Conservation (phyloP, 2,797 vertebrate genomes). For the Pyrocephalus nanus region DNA sequence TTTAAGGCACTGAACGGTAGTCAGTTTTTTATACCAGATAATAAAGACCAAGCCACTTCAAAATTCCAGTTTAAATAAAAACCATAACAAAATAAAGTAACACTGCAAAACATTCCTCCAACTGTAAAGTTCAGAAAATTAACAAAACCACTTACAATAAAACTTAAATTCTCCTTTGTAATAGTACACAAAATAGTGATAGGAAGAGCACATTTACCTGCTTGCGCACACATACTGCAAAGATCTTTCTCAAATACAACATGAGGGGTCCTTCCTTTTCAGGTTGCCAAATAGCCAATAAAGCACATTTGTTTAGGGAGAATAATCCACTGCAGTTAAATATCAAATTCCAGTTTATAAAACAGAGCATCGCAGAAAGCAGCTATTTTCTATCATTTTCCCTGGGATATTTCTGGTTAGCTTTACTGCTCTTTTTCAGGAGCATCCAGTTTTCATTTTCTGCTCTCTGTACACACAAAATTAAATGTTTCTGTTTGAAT, state of each 20-base stretch:
- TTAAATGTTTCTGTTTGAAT: neutral
- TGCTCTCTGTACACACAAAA: neutral
- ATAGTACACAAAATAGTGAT: neutral
- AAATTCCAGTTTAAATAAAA: conserved; percentile 56
- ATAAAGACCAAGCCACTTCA: conserved; percentile 17
- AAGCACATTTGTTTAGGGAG: neutral
- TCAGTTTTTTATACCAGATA: conserved; percentile 17
- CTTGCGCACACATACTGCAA: neutral
- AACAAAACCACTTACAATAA: conserved; percentile 22
- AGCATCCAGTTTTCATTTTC: neutral
- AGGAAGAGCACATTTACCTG: conserved; percentile 20
- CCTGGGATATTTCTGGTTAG: neutral
- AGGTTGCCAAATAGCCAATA: neutral
- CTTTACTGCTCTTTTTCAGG: neutral
- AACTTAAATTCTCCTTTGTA: conserved; percentile 38
- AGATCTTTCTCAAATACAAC: neutral
- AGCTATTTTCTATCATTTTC: neutral
- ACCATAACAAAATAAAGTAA: conserved; percentile 37
- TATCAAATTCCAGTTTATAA: conserved; percentile 35
- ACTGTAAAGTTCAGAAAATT: conserved; percentile 24
- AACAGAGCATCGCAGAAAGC: neutral
- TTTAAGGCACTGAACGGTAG: conserved; percentile 62
- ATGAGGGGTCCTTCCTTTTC: neutral
- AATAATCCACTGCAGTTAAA: conserved; percentile 39
- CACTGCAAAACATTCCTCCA: conserved; percentile 36